These are phyloP conservation scores for Chionomys nivalis DNA, from an alignment of 2,113 vertebrate genomes.

Conservation along the genomic window DNA sequence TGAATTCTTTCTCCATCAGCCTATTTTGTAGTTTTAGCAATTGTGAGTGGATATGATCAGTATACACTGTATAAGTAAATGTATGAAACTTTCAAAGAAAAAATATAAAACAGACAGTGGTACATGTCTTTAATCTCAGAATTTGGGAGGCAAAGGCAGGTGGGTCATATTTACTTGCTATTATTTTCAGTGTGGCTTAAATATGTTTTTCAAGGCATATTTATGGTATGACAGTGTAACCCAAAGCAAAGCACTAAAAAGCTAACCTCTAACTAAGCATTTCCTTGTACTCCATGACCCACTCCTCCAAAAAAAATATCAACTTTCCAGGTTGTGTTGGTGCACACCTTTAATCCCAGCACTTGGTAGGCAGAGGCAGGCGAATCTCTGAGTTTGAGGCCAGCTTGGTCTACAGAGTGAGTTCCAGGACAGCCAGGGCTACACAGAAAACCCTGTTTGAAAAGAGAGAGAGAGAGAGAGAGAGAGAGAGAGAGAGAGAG, in stretches of 20 bases:
- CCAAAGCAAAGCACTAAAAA: background rate
- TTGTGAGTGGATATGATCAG: background rate
- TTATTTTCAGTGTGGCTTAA: conserved; percentile 35
- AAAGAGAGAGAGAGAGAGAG: background rate
- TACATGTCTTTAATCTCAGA: background rate
- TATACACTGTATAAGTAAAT: conserved; percentile 1
- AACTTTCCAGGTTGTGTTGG: background rate
- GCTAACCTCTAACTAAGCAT: conserved; percentile 5
- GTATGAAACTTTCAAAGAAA: background rate
- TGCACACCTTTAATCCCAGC: background rate
- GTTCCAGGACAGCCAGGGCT: background rate
- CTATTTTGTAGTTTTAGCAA: conserved; percentile 18
- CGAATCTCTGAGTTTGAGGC: background rate
- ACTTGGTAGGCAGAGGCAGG: background rate
- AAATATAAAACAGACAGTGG: background rate
- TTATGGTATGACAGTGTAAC: background rate
- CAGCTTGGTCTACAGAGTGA: background rate
- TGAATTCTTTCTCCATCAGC: background rate
- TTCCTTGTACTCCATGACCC: conserved; percentile 9
- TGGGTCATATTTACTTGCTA: background rate
- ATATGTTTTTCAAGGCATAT: background rate
- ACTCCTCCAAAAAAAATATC: background rate
- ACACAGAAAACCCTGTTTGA: background rate
- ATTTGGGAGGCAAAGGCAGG: background rate
- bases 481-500: too few relatives aligned